Evolutionary conservation across 2,797 vertebrate genomes (phyloP).

Genomic region (Rhynchonycteris naso): DNA sequence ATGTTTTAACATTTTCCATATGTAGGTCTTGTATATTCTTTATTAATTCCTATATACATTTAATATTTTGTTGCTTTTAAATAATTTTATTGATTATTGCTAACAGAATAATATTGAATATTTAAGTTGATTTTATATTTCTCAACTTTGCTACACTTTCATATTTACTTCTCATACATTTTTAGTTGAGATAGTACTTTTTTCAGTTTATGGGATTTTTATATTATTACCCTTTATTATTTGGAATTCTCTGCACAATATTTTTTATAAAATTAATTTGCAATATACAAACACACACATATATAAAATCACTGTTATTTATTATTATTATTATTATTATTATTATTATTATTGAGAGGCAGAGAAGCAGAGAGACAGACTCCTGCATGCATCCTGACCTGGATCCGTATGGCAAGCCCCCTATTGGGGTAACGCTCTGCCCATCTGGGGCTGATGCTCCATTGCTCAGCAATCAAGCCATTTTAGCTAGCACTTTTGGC

Average conservation of each 20-base stretch:
- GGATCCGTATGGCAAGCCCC: too few relatives aligned
- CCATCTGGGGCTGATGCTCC: too few relatives aligned
- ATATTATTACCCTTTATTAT: neutral
- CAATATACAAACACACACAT: neutral
- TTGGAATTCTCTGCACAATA: neutral
- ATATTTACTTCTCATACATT: neutral
- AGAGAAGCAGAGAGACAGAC: too few relatives aligned
- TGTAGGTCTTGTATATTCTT: neutral
- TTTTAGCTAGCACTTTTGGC: too few relatives aligned
- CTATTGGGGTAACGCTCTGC: too few relatives aligned
- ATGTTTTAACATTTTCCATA: slow-evolving; percentile 20
- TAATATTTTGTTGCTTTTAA: neutral
- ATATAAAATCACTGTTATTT: neutral
- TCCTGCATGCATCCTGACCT: too few relatives aligned
- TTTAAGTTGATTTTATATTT: slow-evolving; percentile 3
- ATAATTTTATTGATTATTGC: neutral
- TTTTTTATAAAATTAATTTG: neutral
- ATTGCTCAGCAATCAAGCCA: too few relatives aligned
- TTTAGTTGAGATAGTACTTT: neutral
- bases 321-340: too few relatives aligned
- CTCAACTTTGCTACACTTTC: neutral
- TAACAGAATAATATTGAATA: neutral
- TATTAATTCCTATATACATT: neutral
- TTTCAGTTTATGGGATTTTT: neutral
- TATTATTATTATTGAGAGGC: too few relatives aligned